These are phyloP conservation scores for Apis mellifera DNA, from an alignment of 1,140 invertebrate species.

Conservation along the genomic window DNA sequence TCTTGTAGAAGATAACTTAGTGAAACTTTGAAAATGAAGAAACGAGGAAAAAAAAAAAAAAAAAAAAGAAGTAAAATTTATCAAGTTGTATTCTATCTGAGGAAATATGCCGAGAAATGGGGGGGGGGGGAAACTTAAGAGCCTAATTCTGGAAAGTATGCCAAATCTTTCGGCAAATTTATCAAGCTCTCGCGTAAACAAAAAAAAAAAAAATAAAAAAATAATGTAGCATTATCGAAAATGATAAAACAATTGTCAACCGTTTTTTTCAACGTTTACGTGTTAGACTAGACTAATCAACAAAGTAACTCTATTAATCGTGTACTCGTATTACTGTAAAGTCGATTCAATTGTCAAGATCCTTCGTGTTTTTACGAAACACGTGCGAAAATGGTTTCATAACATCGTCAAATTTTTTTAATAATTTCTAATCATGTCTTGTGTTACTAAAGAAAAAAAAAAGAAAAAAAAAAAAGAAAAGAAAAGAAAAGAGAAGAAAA, in stretches of 20 bases:
- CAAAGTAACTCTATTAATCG: constrained; percentile 61
- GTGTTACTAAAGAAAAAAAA: neutral
- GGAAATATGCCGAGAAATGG: neutral
- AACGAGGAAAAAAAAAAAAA: constrained; percentile 20
- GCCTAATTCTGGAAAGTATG: neutral
- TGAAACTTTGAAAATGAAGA: constrained; percentile 33
- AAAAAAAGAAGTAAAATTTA: constrained; percentile 13
- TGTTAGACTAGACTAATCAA: constrained; percentile 69
- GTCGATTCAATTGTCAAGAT: constrained; percentile 41
- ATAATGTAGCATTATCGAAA: constrained; percentile 45
- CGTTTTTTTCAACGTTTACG: constrained; percentile 69
- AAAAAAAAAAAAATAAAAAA: constrained; percentile 29
- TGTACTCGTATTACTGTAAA: constrained; percentile 58
- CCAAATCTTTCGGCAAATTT: constrained; percentile 28
- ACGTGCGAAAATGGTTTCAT: constrained; percentile 17
- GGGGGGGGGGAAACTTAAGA: neutral
- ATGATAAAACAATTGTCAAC: constrained; percentile 66
- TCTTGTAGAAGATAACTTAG: constrained; percentile 43
- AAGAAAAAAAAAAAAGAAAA: neutral
- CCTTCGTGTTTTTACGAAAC: constrained; percentile 34
- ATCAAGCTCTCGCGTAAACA: constrained; percentile 36
- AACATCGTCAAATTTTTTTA: constrained; percentile 1
- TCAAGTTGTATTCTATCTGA: neutral
- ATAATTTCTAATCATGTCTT: neutral
- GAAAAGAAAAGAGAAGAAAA: neutral